Percentiles rank a stretch among this genome's conserved stretches.
phyloP scores from a whole-genome alignment of 2,113 vertebrate species.

The Dipodomys spectabilis region DNA sequence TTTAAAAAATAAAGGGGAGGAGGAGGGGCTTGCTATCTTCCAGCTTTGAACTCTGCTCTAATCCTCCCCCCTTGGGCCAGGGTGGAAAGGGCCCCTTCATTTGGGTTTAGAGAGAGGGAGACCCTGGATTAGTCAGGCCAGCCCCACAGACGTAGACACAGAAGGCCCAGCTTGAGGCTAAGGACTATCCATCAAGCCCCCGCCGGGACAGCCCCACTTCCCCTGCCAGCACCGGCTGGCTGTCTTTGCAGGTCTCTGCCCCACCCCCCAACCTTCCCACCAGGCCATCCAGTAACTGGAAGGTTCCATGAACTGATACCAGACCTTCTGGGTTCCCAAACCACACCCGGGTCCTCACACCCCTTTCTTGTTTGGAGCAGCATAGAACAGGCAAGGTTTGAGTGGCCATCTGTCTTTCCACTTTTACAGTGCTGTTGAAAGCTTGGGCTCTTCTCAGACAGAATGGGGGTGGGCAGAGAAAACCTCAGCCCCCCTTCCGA shows the following conservation, averaged over 20 bases:
- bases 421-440: conserved; percentile 22
- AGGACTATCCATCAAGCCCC: conserved; percentile 90
- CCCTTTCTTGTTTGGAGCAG: conserved; percentile 3
- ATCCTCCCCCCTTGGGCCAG: conserved; percentile 79
- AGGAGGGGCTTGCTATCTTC: conserved; percentile 17
- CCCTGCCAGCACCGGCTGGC: conserved; percentile 72
- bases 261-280: background rate
- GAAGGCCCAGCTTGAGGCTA: conserved; percentile 88
- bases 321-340: background rate
- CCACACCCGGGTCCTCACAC: background rate
- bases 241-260: conserved; percentile 67
- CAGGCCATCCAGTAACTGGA: no score
- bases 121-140: conserved; percentile 87
- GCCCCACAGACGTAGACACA: conserved; percentile 83
- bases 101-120: conserved; percentile 88
- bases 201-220: conserved; percentile 89
- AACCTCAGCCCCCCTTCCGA: no score
- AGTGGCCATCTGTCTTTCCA: conserved; percentile 59
- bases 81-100: conserved; percentile 88
- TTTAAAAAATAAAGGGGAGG: conserved; percentile 75
- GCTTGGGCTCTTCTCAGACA: background rate
- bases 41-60: conserved; percentile 85
- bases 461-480: background rate
- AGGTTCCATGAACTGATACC: background rate
- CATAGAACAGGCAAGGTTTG: background rate